Base-by-base conservation (phyloP, 2,113 vertebrate species). In the Oplegnathus fasciatus region DNA sequence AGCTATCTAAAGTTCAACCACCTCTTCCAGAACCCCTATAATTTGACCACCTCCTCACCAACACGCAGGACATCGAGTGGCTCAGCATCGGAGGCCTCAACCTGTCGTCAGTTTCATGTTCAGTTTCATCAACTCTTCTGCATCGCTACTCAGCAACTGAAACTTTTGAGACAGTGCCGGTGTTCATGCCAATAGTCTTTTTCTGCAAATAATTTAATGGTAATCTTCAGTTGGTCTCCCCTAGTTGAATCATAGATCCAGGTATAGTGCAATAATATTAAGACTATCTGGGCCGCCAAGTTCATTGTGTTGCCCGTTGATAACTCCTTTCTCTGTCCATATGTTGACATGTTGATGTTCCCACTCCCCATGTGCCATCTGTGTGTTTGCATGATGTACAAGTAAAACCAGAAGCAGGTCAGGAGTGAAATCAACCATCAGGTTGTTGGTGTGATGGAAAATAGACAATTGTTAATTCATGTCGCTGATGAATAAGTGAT, bases 401-500 rank as follows among this genome's bases (percentile, higher is more conserved):
- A 86, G 70, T n/a, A 58, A 73, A 78, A 82, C 71, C 77, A 83
- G 79, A 93, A 92, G 78, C 88, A 92, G 91, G 89, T 91, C 92
- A 91, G 76, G 34, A 88, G 80, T 82, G 74, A 90, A 89, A 89
- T 84, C 70, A 80, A 52, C 90, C 88, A 84, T 87, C 82, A 88
- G 84, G 82, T 91, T 87, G 89, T 89, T 91, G 89, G 89, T 92
- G 82, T 83, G 80, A 89, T 89, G 93, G 93, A 93, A 94, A 94
- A 88, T 75, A 66, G 78, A 61, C 1, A 5, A 94, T 94, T 92
- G 90, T 88, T 95, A 89, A 94, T 95, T 94, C 85, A 94, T 94
- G 89, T 71, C 6, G 74, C 77, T 84, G 77, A 90, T 95, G 83
- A 94, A 95, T 94, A 91, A 94, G 84, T 94, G 83, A 95, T 93